phyloP scores from a whole-genome alignment of 2,113 vertebrate species.

The Pantherophis guttatus region DNA sequence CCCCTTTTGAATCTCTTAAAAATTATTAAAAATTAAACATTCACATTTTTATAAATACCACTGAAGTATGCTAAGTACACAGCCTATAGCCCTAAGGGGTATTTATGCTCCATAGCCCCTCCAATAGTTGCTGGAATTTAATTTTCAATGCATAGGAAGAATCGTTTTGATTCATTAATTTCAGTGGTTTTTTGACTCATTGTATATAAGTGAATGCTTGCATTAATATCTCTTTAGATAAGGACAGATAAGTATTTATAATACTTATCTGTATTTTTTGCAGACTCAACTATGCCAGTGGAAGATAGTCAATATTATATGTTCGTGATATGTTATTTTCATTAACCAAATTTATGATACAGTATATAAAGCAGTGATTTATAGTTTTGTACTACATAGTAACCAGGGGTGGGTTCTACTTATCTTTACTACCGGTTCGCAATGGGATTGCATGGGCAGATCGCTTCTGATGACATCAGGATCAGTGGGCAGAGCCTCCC shows the following conservation, averaged over 20 bases:
- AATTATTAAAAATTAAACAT: background rate
- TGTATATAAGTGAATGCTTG: too few relatives aligned
- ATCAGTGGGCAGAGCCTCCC: too few relatives aligned
- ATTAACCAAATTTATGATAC: background rate
- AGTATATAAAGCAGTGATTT: background rate
- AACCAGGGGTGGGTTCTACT: too few relatives aligned
- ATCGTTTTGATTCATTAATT: background rate
- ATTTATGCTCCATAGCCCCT: background rate
- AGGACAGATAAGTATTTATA: background rate
- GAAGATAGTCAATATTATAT: background rate
- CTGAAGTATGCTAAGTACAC: background rate
- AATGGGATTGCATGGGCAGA: too few relatives aligned
- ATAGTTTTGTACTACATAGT: background rate
- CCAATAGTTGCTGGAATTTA: background rate
- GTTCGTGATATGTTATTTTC: background rate
- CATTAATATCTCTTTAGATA: too few relatives aligned
- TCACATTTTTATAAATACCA: background rate
- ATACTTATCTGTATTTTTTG: too few relatives aligned
- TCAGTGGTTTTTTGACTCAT: background rate
- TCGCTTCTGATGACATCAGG: too few relatives aligned
- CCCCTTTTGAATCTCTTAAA: background rate
- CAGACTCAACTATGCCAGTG: background rate
- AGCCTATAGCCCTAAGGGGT: background rate
- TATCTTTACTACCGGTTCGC: too few relatives aligned
- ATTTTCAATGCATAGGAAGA: background rate